Evolutionary conservation across 1,140 invertebrate genomes (phyloP), one percentile per base, ranked within the genome.

Genomic region (Arion vulgaris): DNA sequence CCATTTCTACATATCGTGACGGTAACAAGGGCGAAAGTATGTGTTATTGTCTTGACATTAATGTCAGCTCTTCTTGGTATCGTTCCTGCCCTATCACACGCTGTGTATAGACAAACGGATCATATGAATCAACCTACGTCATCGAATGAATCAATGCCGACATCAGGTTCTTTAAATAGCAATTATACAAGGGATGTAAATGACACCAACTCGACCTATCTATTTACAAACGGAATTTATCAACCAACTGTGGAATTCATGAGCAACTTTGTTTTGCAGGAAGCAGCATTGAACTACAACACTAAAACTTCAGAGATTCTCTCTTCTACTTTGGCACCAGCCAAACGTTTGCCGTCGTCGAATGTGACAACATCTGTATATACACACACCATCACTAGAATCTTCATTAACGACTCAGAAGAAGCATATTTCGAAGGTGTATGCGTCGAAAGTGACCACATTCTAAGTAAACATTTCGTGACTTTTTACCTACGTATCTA

Each of bases 401-500:
- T n/a, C 15, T 15, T 23, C 5, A 28, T 7, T 23, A 32, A 7
- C 19, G n/a, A 51, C 41, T 0, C 1, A 9, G 4, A 32, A 9
- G 73, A 49, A 0, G 26, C 13, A 0, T 13, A 45, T 17, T 75
- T 7, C 73, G 17, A 19, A 7, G 73, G 73, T 1, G 28, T 75
- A 2, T 75, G 73, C 28, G 41, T 45, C 2, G 28, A 45, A 45
- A 51, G 23, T 34, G 32, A 5, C 9, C 0, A 49, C n/a, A 86
- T 88, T 53, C 28, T 88, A 9, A 85, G 85, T 49, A 45, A 85
- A 4, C 53, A 69, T 0, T 86, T 88, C 49, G 80, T 83, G 36
- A 41, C 82, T 15, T 78, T 85, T 0, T 90, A 87, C 73, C 89
- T 88, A 75, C 88, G 88, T 57, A 77, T 90, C 15, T 89, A 90